Evolutionary conservation across 2,888 invertebrate genomes (phyloP).

Genomic region (Harmothoe impar): DNA sequence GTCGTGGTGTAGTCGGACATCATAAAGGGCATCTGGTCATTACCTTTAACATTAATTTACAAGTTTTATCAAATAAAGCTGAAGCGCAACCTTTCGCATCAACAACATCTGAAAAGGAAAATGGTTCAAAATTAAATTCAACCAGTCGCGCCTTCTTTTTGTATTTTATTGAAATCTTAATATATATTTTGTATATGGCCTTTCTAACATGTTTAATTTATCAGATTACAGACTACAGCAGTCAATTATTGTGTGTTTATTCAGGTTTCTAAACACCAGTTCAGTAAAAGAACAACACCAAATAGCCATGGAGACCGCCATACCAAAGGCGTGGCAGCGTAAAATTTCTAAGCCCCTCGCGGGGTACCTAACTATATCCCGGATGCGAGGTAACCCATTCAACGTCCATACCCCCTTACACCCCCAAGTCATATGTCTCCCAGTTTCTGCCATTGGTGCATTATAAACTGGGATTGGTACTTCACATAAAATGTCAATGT

Average conservation of each 20-base stretch:
- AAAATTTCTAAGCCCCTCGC: neutral
- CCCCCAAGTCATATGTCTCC: neutral
- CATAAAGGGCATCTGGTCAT: no score
- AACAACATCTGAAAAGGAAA: no score
- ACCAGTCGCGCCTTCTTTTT: no score
- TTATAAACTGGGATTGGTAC: neutral
- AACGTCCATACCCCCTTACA: neutral
- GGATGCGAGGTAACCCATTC: slow-evolving; percentile 21
- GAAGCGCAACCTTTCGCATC: no score
- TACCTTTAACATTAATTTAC: no score
- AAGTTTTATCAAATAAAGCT: no score
- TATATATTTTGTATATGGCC: neutral
- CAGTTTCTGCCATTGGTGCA: neutral
- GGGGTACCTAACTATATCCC: neutral
- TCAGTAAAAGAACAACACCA: neutral
- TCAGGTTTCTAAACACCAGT: neutral
- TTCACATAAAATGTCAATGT: neutral
- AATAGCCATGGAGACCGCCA: neutral
- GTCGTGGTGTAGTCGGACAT: no score
- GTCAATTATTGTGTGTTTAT: neutral
- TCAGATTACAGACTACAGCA: neutral
- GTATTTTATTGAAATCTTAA: neutral
- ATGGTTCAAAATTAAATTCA: no score
- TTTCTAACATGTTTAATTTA: neutral
- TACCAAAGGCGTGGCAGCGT: neutral